Conservation (phyloP, 2,888 invertebrate genomes). For the Morpho achilles region DNA sequence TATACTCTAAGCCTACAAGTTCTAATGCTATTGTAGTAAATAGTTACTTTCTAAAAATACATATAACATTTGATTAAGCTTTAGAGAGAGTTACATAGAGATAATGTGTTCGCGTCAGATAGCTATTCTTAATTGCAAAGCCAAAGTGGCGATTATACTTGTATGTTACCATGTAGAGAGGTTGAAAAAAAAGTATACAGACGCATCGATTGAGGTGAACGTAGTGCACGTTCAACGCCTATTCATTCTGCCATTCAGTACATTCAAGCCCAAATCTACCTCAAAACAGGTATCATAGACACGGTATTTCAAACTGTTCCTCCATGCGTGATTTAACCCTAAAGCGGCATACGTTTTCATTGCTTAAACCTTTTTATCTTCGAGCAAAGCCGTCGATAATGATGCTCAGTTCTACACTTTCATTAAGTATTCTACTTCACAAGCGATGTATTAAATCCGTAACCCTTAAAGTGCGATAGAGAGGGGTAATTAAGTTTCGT, state of each 20-base stretch:
- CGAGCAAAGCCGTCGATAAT: conserved; percentile 66
- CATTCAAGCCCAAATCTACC: conserved; percentile 15
- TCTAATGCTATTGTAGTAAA: too few species aligned
- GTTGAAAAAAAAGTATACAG: conserved; percentile 1
- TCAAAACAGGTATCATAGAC: conserved; percentile 18
- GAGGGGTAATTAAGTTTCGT: conserved; percentile 34
- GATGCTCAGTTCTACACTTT: conserved; percentile 63
- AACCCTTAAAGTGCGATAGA: conserved; percentile 46
- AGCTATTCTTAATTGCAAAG: too few species aligned
- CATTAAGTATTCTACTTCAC: conserved; percentile 65
- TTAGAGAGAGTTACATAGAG: too few species aligned
- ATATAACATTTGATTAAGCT: too few species aligned
- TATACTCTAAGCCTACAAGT: neutral
- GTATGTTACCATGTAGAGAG: neutral
- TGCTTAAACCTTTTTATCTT: conserved; percentile 62
- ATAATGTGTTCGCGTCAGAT: too few species aligned
- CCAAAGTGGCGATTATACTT: too few species aligned
- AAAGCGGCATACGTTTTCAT: conserved; percentile 62
- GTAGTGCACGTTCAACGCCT: conserved; percentile 2
- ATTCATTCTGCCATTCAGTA: conserved; percentile 6
- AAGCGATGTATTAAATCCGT: conserved; percentile 52
- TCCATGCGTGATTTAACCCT: conserved; percentile 43
- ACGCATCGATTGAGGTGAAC: conserved; percentile 4
- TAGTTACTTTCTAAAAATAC: too few species aligned
- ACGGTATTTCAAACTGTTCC: conserved; percentile 30